Conservation (phyloP, 2,888 invertebrate genomes). For the Meghimatium bilineatum region DNA sequence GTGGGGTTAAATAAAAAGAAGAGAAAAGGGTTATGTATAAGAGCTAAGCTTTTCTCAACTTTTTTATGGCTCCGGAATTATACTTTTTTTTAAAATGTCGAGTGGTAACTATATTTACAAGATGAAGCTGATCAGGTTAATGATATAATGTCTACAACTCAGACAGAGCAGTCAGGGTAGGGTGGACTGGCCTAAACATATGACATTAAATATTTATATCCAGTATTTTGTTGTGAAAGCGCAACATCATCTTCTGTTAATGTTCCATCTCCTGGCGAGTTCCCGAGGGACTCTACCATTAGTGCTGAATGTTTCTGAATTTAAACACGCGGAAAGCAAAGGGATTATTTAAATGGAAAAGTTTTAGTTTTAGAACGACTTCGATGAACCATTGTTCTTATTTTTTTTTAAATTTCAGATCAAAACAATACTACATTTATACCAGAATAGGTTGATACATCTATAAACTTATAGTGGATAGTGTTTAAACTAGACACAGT, state of each 20-base stretch:
- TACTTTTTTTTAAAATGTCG: not conserved
- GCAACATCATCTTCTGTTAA: not conserved
- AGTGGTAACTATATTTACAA: not conserved
- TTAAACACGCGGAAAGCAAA: not conserved
- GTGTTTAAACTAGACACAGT: no score
- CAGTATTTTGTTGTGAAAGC: not conserved
- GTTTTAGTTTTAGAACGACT: no score
- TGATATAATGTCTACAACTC: not conserved
- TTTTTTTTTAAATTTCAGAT: no score
- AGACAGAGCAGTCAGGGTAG: not conserved
- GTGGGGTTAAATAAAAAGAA: no score
- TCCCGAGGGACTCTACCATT: not conserved
- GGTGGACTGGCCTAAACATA: not conserved
- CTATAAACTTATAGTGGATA: no score
- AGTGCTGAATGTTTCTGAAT: no score
- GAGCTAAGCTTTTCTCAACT: no score
- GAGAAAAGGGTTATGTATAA: no score
- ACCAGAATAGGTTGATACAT: no score
- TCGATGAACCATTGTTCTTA: no score
- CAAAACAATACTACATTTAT: no score
- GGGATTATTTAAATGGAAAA: not conserved
- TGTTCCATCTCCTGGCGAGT: not conserved
- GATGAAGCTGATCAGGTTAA: not conserved
- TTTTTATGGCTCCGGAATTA: no score
- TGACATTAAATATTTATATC: not conserved